Conservation (phyloP, 2,888 invertebrate genomes). For the Luffia ferchaultella region DNA sequence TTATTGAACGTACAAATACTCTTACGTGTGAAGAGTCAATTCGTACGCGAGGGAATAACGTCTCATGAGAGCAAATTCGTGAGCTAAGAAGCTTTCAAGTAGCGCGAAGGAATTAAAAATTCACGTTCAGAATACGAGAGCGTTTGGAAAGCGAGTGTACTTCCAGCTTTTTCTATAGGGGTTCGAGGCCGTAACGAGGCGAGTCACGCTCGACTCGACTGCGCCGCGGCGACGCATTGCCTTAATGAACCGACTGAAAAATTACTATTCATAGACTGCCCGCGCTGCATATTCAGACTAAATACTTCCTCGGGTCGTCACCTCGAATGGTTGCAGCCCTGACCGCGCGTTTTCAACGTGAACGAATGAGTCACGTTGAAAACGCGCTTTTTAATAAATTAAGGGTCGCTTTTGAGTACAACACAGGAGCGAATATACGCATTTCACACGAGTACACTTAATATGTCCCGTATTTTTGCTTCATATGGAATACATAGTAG, state of each 20-base stretch:
- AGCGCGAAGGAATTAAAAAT: not conserved
- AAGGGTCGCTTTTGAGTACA: too few species aligned
- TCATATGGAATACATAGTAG: too few species aligned
- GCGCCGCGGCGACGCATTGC: not conserved
- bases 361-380: too few species aligned
- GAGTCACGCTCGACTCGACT: not conserved
- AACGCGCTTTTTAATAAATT: too few species aligned
- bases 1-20: too few species aligned
- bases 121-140: not conserved
- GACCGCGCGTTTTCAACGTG: not conserved
- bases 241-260: not conserved
- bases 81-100: not conserved
- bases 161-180: too few species aligned
- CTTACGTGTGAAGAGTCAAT: too few species aligned
- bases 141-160: not conserved
- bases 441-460: too few species aligned
- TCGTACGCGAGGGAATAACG: too few species aligned
- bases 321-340: not conserved
- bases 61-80: too few species aligned
- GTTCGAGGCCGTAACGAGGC: not conserved
- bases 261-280: not conserved
- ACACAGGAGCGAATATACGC: too few species aligned
- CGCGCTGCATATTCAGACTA: not conserved
- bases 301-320: not conserved
- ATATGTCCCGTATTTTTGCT: too few species aligned